Evolutionary conservation across 2,797 vertebrate species (phyloP).

Genomic region (Chloroceryle amazona): DNA sequence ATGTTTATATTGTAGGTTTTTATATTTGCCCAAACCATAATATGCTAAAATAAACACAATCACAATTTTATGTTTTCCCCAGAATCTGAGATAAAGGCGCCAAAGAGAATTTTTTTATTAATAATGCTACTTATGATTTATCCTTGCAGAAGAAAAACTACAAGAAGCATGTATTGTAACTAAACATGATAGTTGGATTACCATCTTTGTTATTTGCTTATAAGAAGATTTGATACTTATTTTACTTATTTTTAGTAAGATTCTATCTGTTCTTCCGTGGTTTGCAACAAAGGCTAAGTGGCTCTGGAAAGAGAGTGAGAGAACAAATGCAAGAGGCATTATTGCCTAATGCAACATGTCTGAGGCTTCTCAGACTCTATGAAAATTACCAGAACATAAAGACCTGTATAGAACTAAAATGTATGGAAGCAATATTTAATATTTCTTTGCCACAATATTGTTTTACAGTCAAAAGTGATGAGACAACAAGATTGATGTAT

Average conservation of each 20-base stretch:
- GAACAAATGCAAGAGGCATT: rapidly evolving
- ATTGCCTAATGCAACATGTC: rapidly evolving
- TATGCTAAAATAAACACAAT: slow-evolving; percentile 68
- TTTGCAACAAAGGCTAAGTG: background rate
- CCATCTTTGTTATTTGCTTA: background rate
- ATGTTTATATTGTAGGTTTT: slow-evolving; percentile 43
- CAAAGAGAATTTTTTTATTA: slow-evolving; percentile 5
- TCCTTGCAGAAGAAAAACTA: background rate
- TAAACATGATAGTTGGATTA: background rate
- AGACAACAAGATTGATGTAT: background rate
- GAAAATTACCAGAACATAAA: background rate
- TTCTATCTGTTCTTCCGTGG: background rate
- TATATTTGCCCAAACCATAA: slow-evolving; percentile 43
- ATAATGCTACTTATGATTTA: background rate
- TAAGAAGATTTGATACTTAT: background rate
- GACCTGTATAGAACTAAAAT: background rate
- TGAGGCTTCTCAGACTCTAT: background rate
- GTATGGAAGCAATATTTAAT: background rate
- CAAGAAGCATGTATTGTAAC: background rate
- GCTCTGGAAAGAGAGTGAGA: background rate
- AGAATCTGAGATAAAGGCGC: background rate
- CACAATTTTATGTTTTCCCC: background rate
- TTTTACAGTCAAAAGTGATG: background rate
- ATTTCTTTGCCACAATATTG: background rate
- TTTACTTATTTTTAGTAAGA: background rate